Percentiles rank a stretch among this genome's conserved stretches.
Evolutionary conservation across 2,797 vertebrate species (phyloP).

Genomic region (Amniataba percoides): DNA sequence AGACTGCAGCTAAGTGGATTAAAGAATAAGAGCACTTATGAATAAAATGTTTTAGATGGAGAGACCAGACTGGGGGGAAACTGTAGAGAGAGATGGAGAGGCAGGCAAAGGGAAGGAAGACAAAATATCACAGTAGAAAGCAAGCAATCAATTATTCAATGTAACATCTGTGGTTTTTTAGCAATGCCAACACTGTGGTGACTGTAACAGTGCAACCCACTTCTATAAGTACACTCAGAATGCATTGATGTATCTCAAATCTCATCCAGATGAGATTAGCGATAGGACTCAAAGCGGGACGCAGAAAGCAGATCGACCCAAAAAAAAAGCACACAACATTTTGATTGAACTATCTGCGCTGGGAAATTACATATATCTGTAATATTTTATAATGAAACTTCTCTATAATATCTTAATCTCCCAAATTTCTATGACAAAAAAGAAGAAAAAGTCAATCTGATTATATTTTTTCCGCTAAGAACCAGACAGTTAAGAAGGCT

Average conservation of each 20-base stretch:
- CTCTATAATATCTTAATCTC: constrained; percentile 18
- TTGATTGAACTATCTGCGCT: not conserved
- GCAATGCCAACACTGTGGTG: constrained; percentile 28
- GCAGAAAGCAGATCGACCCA: not conserved
- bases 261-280: constrained; percentile 3
- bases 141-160: constrained; percentile 71
- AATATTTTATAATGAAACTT: constrained; percentile 1
- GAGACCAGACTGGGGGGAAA: constrained; percentile 25
- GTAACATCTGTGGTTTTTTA: constrained; percentile 69
- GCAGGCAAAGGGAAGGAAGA: constrained; percentile 27
- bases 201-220: constrained; percentile 12
- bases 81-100: not conserved
- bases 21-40: constrained; percentile 68
- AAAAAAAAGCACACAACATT: not conserved
- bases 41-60: constrained; percentile 65
- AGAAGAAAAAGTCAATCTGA: constrained; percentile 45
- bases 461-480: constrained; percentile 29
- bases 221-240: not conserved
- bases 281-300: constrained; percentile 1
- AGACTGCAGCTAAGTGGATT: constrained; percentile 74
- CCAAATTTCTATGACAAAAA: constrained; percentile 8
- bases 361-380: constrained; percentile 3
- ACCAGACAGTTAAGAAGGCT: constrained; percentile 67
- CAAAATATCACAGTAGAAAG: constrained; percentile 59
- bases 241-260: not conserved